phyloP scores from a whole-genome alignment of 2,113 vertebrate genomes.

The Antigone vipio region DNA sequence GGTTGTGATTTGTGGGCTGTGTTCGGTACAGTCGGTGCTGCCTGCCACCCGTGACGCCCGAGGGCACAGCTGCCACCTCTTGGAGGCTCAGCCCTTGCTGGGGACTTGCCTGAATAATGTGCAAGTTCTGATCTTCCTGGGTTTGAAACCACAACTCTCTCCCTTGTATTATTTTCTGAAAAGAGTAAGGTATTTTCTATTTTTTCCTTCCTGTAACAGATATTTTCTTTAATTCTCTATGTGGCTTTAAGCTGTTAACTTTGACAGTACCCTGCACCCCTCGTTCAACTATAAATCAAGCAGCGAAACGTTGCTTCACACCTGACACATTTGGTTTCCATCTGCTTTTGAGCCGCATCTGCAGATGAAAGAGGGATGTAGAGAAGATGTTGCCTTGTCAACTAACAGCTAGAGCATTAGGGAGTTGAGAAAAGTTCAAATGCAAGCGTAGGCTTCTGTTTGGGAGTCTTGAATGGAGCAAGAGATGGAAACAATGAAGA shows the following conservation, averaged over 20 bases:
- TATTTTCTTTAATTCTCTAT: not conserved
- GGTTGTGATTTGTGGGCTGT: too few species aligned
- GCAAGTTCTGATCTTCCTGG: not conserved
- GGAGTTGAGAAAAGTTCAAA: not conserved
- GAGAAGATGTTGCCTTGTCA: not conserved
- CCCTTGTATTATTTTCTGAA: not conserved
- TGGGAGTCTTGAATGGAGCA: not conserved
- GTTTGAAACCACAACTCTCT: not conserved
- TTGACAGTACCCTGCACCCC: too few species aligned
- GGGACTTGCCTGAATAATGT: too few species aligned
- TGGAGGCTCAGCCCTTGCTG: not conserved
- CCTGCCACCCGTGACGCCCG: accelerated
- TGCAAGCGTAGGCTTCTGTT: not conserved
- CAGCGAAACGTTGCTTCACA: not conserved
- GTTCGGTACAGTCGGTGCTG: not conserved
- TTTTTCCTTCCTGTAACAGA: not conserved
- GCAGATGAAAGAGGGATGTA: not conserved
- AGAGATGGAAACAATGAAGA: not conserved
- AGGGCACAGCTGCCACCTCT: not conserved
- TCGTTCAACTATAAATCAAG: not conserved
- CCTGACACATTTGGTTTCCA: not conserved
- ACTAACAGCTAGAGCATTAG: not conserved
- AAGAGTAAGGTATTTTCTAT: not conserved
- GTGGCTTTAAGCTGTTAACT: not conserved
- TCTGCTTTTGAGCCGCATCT: not conserved